Base-by-base conservation (phyloP, 2,113 vertebrate species). In the Phylloscopus trochilus region DNA sequence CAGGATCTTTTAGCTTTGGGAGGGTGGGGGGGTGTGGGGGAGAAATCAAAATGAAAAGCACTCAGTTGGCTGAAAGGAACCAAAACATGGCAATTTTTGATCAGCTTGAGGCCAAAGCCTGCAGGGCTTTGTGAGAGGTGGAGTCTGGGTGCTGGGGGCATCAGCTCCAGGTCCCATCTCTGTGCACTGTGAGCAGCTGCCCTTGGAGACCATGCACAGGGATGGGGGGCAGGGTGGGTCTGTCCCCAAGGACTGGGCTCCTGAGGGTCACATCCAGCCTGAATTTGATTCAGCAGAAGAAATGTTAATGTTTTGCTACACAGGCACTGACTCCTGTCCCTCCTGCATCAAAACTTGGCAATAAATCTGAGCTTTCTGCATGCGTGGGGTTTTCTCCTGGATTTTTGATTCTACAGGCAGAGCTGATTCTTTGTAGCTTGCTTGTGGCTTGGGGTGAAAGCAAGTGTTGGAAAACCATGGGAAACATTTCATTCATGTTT, bases 321-420 rank as follows among this genome's bases (percentile, higher is more conserved):
- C 12, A 21, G 73, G 15, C 59, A 62, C 20, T 17, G 13, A 43
- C 26, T 70, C 44, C 26, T 8, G 2, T n/a, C 51, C n/a, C 46
- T 67, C 7, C 43, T 83, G 43, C 14, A 46, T 37, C 28, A 55
- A 62, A 83, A 33, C 43, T 27, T 78, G 73, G 43, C 73, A 87
- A 44, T 35, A 67, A 95, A 74, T 21, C 8, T 5, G 33, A 66
- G 7, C 4, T 70, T 62, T 75, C 39, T 70, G 23, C 1, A 0
- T 6, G n/a, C 0, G 0, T 49, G 20, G 21, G 10, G 1, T 1
- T 19, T 52, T 92, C 49, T 76, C 3, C 35, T 1, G 3, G 3
- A 30, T 27, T 86, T 47, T 77, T 81, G 9, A 16, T 84, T 89
- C 28, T 51, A 30, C 14, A 33, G 43, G 46, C 37, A 74, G 43